phyloP scores from a whole-genome alignment of 2,888 invertebrate species.

The Eristalis intricaria region DNA sequence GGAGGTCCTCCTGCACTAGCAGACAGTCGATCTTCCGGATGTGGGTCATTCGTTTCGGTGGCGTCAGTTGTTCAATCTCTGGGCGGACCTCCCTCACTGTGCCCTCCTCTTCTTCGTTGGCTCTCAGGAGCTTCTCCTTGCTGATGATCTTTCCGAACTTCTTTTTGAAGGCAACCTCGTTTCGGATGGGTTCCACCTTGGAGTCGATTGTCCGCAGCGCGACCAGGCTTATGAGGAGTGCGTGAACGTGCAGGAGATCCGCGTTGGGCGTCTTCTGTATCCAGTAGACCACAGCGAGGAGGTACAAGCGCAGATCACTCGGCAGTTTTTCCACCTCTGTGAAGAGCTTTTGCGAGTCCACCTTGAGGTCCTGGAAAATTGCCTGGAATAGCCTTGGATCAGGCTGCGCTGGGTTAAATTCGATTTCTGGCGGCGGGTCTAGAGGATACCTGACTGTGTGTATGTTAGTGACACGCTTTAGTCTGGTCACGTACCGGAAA shows the following conservation, averaged over 20 bases:
- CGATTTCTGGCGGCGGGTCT: constrained; percentile 55
- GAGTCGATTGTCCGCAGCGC: constrained; percentile 78
- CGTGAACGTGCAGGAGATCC: constrained; percentile 77
- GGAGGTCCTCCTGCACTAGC: constrained; percentile 77
- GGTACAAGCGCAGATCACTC: constrained; percentile 76
- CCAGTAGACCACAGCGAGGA: constrained; percentile 79
- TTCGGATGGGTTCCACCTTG: constrained; percentile 78
- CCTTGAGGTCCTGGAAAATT: constrained; percentile 74
- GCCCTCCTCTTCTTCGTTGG: constrained; percentile 74
- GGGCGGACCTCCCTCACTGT: constrained; percentile 72
- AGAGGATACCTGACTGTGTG: constrained; percentile 76
- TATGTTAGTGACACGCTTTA: constrained; percentile 78
- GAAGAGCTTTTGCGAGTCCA: constrained; percentile 75
- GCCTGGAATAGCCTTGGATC: constrained; percentile 75
- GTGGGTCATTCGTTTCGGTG: constrained; percentile 75
- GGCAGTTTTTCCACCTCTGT: constrained; percentile 75
- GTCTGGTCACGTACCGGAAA: constrained; percentile 79
- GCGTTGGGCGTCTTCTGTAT: constrained; percentile 77
- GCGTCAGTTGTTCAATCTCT: constrained; percentile 72
- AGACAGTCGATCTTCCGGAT: constrained; percentile 79
- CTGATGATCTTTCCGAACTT: constrained; percentile 77
- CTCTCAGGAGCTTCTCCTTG: constrained; percentile 76
- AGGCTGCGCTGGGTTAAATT: constrained; percentile 75
- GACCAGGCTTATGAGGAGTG: constrained; percentile 77
- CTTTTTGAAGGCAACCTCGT: constrained; percentile 76